Base-by-base conservation (phyloP, 2,113 vertebrate genomes). In the Caloenas nicobarica region DNA sequence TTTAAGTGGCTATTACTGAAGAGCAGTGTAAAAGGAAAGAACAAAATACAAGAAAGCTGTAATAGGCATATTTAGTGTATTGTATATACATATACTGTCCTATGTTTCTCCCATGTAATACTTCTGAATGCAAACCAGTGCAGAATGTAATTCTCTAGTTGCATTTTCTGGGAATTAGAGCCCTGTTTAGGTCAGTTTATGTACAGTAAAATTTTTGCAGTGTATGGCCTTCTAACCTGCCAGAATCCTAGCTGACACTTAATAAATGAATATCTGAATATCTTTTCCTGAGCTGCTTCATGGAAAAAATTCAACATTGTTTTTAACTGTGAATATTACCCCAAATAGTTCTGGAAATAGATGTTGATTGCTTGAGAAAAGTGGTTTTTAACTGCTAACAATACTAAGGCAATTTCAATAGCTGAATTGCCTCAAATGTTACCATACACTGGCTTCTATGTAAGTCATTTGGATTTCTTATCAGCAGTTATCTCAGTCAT, bases 391-490 rank as follows among this genome's bases (percentile, higher is more conserved):
- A 94, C 79, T 95, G 71, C 74, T 94, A 76, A 86, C 48, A 95
- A 90, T 95, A 61, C 48, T 93, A 88, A 97, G 36, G 73, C 65
- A 97, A 95, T 95, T 96, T 96, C 78, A 92, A 16, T n/a, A 85
- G 66, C 51, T 94, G 58, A 94, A 93, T 88, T 95, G 13, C 78
- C 92, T 92, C 46, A 89, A 89, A 85, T 95, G 40, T 83, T 94
- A 89, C 72, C 53, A 86, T 81, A 66, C 14, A 73, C 65, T 93
- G 5, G 3, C 46, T 96, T 96, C 56, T 76, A 84, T 84, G 78
- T 69, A 96, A 92, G 85, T 96, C 3, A 84, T 96, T 98, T 96
- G 95, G 93, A 97, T 97, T 97, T 91, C 70, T 96, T 95, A 97
- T 71, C 80, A 97, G 38, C 71, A 89, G 56, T 70, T 70, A 95